Evolutionary conservation across 64 coral and sea anemone species (phyloP).

Genomic region (Acropora yongei): DNA sequence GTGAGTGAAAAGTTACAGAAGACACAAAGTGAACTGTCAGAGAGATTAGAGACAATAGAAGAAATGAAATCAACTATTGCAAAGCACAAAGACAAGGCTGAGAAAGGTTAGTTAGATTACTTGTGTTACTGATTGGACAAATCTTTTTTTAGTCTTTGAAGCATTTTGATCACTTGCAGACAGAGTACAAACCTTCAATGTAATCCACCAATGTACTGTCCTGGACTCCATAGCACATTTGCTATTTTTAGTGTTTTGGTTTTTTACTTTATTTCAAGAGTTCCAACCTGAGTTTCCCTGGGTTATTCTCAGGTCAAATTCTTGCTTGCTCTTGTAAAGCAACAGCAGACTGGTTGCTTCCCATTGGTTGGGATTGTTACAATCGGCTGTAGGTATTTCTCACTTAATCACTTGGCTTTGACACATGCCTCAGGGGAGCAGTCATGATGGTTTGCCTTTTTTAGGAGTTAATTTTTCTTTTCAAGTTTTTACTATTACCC

Average conservation of each 20-base stretch:
- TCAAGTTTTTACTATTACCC: too few relatives aligned
- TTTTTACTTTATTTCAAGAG: not conserved
- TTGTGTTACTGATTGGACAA: not conserved
- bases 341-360: not conserved
- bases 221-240: too few relatives aligned
- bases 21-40: conserved; percentile 58
- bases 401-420: not conserved
- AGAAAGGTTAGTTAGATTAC: conserved; percentile 59
- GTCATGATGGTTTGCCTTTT: too few relatives aligned
- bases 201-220: too few relatives aligned
- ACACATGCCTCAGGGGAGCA: too few relatives aligned
- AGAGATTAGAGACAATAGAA: conserved; percentile 81
- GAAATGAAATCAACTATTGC: conserved; percentile 82
- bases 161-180: not conserved
- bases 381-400: not conserved
- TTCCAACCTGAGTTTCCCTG: not conserved
- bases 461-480: too few relatives aligned
- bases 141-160: not conserved
- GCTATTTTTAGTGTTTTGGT: not conserved
- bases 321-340: not conserved
- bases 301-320: not conserved
- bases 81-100: conserved; percentile 68
- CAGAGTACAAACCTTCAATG: too few relatives aligned
- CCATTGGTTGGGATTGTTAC: not conserved
- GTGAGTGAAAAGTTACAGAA: conserved; percentile 62